phyloP scores from a whole-genome alignment of 2,797 vertebrate species.

The Luscinia luscinia region DNA sequence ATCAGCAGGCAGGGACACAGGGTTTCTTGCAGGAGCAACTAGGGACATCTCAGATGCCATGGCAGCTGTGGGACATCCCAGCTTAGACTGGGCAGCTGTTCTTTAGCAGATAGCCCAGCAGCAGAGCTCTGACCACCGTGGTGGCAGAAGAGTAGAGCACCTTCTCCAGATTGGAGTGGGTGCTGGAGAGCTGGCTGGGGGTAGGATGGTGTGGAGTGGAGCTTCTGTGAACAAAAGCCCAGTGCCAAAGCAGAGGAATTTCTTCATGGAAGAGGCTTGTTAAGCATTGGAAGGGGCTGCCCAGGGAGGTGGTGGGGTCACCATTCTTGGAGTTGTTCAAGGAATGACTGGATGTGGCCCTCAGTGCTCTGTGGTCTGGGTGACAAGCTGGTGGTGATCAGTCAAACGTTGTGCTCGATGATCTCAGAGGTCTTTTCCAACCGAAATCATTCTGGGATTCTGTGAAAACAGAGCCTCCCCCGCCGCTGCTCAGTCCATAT shows the following conservation, averaged over 20 bases:
- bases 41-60: not conserved
- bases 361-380: not conserved
- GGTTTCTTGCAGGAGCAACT: not conserved
- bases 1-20: not conserved
- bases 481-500: not conserved
- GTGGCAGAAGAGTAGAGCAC: not conserved
- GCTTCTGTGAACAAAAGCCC: not conserved
- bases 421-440: not conserved
- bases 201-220: not conserved
- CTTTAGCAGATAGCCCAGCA: not conserved
- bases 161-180: not conserved
- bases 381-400: not conserved
- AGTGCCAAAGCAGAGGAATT: not conserved
- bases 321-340: not conserved
- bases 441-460: not conserved
- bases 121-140: fast-evolving
- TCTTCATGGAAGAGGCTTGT: not conserved
- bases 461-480: not conserved
- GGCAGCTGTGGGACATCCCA: not conserved
- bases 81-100: not conserved
- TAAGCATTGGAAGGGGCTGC: not conserved
- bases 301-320: not conserved
- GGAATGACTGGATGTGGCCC: not conserved
- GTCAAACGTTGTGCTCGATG: not conserved
- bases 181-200: not conserved